Conservation (phyloP, 2,888 invertebrate species). For the Muschampia plurimacula region DNA sequence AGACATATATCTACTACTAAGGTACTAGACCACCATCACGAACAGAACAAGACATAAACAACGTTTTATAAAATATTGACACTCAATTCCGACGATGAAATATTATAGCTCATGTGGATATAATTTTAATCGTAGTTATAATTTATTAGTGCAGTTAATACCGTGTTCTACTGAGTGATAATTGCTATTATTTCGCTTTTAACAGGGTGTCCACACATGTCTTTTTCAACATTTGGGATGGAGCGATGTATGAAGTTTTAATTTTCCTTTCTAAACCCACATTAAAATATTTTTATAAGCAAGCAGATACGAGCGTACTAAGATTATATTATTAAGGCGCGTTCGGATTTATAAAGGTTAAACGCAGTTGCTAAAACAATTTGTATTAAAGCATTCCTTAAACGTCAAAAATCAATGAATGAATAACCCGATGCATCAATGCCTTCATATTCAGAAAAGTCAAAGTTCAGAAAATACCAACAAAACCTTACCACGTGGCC, state of each 20-base stretch:
- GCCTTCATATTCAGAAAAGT: neutral
- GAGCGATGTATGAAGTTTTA: too few species aligned
- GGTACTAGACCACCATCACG: neutral
- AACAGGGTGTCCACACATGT: neutral
- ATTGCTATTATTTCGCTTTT: constrained; percentile 17
- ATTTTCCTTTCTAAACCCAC: too few species aligned
- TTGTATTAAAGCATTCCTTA: too few species aligned
- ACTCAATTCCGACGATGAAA: constrained; percentile 18
- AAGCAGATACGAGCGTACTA: too few species aligned
- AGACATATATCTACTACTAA: neutral
- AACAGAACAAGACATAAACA: constrained; percentile 6
- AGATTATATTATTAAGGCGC: too few species aligned
- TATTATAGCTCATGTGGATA: constrained; percentile 2
- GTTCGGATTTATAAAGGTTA: too few species aligned
- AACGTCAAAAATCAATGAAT: neutral
- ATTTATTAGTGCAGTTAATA: constrained; percentile 17
- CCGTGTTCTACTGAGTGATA: neutral
- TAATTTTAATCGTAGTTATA: constrained; percentile 11
- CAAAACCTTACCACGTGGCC: constrained; percentile 17
- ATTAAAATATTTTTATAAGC: too few species aligned
- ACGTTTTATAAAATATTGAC: constrained; percentile 20
- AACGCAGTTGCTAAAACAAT: too few species aligned
- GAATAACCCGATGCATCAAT: neutral
- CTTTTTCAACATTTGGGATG: neutral
- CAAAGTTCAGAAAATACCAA: constrained; percentile 9